Evolutionary conservation across 2,113 vertebrate species (phyloP).

Genomic region (Merops nubicus): DNA sequence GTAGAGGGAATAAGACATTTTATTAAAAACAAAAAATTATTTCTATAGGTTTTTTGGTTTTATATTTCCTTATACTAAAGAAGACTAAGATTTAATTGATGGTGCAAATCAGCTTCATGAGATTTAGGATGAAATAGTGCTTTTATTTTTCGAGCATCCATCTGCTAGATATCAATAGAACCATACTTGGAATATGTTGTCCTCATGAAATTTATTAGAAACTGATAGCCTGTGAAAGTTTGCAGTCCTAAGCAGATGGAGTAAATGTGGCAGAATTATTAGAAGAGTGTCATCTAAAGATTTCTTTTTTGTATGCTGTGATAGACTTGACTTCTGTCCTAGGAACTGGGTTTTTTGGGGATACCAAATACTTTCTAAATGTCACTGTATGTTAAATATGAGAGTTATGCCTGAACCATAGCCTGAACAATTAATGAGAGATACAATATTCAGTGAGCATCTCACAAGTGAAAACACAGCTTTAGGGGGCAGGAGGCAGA

Average conservation of each 20-base stretch:
- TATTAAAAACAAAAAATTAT: neutral
- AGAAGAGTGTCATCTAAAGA: neutral
- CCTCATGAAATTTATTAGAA: conserved; percentile 10
- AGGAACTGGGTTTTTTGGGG: neutral
- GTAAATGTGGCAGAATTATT: neutral
- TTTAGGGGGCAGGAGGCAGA: neutral
- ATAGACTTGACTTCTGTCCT: neutral
- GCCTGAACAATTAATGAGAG: neutral
- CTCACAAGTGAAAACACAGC: neutral
- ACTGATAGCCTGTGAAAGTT: neutral
- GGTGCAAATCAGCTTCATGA: neutral
- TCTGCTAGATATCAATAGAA: neutral
- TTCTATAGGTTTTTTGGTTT: neutral
- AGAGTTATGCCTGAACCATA: neutral
- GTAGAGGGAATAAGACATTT: neutral
- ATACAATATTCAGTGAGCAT: neutral
- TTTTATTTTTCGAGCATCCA: neutral
- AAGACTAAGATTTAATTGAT: neutral
- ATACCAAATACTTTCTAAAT: neutral
- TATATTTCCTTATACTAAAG: neutral
- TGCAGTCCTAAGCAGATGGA: neutral
- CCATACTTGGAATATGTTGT: neutral
- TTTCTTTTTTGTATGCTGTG: neutral
- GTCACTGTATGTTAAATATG: neutral
- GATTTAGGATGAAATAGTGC: neutral